Evolutionary conservation across 30 jellyfish, hydroid and myxozoan genomes (phyloP).

Genomic region (Cassiopea xamachana): DNA sequence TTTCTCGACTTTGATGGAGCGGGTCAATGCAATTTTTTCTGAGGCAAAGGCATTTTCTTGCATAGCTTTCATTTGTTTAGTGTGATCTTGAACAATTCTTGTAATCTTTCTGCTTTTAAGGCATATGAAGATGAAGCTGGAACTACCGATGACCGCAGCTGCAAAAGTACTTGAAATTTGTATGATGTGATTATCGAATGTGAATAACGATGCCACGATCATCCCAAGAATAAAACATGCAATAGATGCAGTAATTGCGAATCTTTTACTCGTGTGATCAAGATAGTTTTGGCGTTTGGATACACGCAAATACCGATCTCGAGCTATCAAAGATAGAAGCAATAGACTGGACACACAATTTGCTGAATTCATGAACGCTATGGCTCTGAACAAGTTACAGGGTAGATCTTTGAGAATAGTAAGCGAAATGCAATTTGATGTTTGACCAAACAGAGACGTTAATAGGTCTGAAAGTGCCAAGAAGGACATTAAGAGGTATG

Average conservation of each 20-base stretch:
- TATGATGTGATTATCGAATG: background rate
- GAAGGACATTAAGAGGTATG: constrained; percentile 17
- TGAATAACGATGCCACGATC: constrained; percentile 28
- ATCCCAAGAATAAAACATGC: constrained; percentile 20
- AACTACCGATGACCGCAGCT: constrained; percentile 30
- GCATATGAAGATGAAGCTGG: constrained; percentile 20
- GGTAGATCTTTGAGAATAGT: too few species aligned
- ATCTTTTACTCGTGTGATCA: too few species aligned
- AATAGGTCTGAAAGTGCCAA: background rate
- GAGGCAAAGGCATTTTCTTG: background rate
- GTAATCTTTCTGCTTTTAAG: constrained; percentile 4
- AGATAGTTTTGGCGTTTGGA: too few species aligned
- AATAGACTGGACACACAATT: too few species aligned
- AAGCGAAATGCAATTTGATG: constrained; percentile 12
- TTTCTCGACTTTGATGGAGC: background rate
- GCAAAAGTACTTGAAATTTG: constrained; percentile 14
- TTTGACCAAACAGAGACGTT: constrained; percentile 60
- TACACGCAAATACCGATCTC: too few species aligned
- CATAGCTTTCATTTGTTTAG: background rate
- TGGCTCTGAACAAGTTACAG: too few species aligned
- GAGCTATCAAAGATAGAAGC: too few species aligned
- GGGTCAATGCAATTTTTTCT: background rate
- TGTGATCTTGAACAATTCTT: constrained; percentile 27
- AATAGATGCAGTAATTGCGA: background rate
- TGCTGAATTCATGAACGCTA: too few species aligned